Evolutionary conservation across 2,888 invertebrate species (phyloP), one percentile per base, ranked within the genome.

Genomic region (Tinea semifulvella): DNA sequence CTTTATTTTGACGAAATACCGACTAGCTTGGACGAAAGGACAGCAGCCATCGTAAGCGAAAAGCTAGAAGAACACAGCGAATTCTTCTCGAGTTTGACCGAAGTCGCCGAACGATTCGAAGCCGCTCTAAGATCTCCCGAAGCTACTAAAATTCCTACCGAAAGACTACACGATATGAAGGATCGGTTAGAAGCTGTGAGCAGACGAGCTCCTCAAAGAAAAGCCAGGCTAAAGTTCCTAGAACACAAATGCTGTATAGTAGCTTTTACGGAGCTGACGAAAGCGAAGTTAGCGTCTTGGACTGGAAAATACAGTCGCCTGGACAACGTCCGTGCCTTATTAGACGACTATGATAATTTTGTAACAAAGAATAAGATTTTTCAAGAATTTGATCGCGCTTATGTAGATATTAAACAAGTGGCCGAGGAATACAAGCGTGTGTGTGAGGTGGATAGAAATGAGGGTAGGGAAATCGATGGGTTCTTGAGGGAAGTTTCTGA

Each of bases 171-270:
- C 55, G 89, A 90, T 60, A 88, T 97, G 86, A 88, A 88, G 52
- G 84, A 85, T 47, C 86, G 97, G 56, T 82, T 95, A 49, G 87
- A 88, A 51, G 86, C 85, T 17, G 85, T 94, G 48, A 89, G 88
- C 54, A 85, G 86, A 47, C 87, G 88, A 55, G 92, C 94, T 26
- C 88, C 90, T 13, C 91, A 92, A 60, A 85, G 95, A 53, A 86
- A 92, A 62, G 90, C 94, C 46, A 87, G 89, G 64, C 85, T 95
- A 62, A 94, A 95, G 73, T 95, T 92, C 82, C 83, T 94, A 53
- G 94, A 95, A 73, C 94, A 95, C 74, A 94, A 94, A 80, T 95
- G 94, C 73, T 94, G 94, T 73, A 86, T 97, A 56, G 89, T 96
- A 58, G 95, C 94, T 49, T 94, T 96, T 76, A 87, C 97, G 46